Base-by-base conservation (phyloP, 2,888 invertebrate genomes). In the Rhaphigaster nebulosa region DNA sequence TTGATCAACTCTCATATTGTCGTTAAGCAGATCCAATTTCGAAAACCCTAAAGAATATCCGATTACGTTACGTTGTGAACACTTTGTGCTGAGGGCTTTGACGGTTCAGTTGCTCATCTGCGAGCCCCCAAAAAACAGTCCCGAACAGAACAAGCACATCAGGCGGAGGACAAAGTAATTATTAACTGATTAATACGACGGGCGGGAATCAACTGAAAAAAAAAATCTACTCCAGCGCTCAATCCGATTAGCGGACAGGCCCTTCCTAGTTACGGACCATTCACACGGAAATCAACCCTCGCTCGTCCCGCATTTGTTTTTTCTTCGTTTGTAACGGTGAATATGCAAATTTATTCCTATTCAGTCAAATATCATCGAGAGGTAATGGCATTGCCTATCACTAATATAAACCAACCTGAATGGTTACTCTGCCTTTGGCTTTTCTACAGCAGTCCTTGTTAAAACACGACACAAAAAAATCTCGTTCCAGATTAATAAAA, bases 151-250 rank as follows among this genome's bases (percentile, higher is more conserved):
- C 18, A 76, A 20, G 34, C 70, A 38, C 70, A 76, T 76, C 70
- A 76, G 70, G 20, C 70, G 38, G 38, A 1, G 84, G n/a, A 84
- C 84, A 84, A 50, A 84, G 84, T 84, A 84, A 84, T 84, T 84
- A 84, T 84, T 84, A 84, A 84, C 84, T 84, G 84, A 84, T 84
- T 84, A 84, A 84, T 84, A 45, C 84, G 45, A 84, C 26, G 45
- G 84, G 15, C 15, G 12, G 84, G 45, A 84, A 84, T 84, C 41
- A 84, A 84, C 45, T 41, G 41, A 45, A 45, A 45, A 76, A 34
- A 84, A 84, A 50, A 45, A 26, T 45, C 12, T 23, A 41, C 41
- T 41, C 18, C 12, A 4, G 15, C 26, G n/a, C 84, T 45, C 45
- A 50, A 80, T 84, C 84, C 45, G 84, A 84, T 84, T 84, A 84